These are phyloP conservation scores for Empidonax traillii DNA, from an alignment of 2,113 vertebrate species.

Conservation along the genomic window DNA sequence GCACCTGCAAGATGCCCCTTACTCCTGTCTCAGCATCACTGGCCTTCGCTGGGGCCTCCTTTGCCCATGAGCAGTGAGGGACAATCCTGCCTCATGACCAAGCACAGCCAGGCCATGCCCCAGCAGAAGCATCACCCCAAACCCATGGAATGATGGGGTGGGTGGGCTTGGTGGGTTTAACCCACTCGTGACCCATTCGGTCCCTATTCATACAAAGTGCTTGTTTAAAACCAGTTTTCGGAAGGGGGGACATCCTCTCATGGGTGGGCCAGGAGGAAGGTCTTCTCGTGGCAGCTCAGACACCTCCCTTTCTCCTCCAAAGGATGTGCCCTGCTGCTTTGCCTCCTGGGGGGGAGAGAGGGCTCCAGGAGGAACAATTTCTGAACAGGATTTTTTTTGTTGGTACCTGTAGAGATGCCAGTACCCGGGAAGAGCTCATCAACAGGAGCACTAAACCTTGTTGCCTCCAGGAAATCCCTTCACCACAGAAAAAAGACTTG, in stretches of 20 bases:
- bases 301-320: fast-evolving
- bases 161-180: background rate
- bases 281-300: background rate
- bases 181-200: background rate
- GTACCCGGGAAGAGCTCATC: background rate
- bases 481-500: background rate
- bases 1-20: background rate
- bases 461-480: background rate
- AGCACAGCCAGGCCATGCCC: background rate
- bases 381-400: background rate
- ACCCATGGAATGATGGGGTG: fast-evolving
- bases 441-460: background rate
- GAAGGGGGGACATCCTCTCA: background rate
- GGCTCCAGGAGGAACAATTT: background rate
- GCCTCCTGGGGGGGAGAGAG: background rate
- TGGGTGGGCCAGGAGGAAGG: background rate
- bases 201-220: background rate
- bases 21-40: background rate
- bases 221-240: background rate
- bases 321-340: background rate
- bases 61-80: background rate
- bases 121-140: background rate
- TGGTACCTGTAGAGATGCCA: background rate
- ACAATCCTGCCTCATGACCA: background rate
- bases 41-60: background rate